Conservation (phyloP, 2,888 invertebrate species). For the Metellina segmentata region DNA sequence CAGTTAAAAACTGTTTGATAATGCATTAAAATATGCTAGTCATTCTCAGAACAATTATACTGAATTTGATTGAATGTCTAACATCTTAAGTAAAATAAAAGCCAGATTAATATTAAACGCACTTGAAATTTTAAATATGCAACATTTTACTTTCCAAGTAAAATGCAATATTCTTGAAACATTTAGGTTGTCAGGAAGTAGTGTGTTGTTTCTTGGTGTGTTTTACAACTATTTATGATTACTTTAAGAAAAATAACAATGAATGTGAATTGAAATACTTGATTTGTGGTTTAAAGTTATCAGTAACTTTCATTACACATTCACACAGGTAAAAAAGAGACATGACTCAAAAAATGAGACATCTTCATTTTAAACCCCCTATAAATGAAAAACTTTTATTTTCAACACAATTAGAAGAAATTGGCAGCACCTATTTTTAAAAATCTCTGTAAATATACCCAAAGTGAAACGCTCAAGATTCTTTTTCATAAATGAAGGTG, state of each 20-base stretch:
- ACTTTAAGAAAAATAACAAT: background rate
- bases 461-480: background rate
- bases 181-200: too few species aligned
- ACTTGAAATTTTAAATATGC: too few species aligned
- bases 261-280: constrained; percentile 2
- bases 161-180: background rate
- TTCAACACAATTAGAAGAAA: constrained; percentile 63
- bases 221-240: background rate
- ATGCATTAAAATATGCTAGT: too few species aligned
- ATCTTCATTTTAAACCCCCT: constrained; percentile 55
- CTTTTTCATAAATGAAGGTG: background rate
- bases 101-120: too few species aligned
- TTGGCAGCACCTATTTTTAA: constrained; percentile 67
- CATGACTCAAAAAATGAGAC: constrained; percentile 76
- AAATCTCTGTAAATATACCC: constrained; percentile 15
- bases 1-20: too few species aligned
- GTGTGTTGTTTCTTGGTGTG: too few species aligned
- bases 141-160: background rate
- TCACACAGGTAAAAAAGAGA: constrained; percentile 77
- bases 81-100: too few species aligned
- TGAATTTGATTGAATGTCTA: too few species aligned
- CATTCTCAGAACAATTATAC: too few species aligned
- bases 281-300: background rate
- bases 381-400: constrained; percentile 64
- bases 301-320: constrained; percentile 28